These are phyloP conservation scores for Neoitamus cyanurus DNA, from an alignment of 2,888 invertebrate genomes.

Conservation along the genomic window DNA sequence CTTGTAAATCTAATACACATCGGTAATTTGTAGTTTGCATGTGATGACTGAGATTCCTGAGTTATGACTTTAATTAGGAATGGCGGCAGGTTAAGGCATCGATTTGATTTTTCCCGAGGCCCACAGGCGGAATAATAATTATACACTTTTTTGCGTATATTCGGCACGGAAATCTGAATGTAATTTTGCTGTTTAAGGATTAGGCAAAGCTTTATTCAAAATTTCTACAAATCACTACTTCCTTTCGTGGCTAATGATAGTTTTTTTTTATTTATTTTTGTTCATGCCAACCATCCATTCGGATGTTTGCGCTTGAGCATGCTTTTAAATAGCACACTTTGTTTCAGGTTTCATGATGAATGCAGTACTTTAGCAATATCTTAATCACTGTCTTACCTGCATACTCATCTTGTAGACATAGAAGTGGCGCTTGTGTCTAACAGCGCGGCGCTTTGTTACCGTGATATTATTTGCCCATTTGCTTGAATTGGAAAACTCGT, in stretches of 20 bases:
- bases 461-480: no score
- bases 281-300: not conserved
- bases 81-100: constrained; percentile 38
- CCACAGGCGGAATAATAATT: not conserved
- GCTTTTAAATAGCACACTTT: not conserved
- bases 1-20: constrained; percentile 40
- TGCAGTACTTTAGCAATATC: no score
- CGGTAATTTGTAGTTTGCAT: constrained; percentile 51
- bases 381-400: no score
- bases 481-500: no score
- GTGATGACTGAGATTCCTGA: constrained; percentile 51
- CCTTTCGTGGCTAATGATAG: constrained; percentile 15
- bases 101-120: constrained; percentile 2
- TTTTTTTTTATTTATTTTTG: not conserved
- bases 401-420: no score
- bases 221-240: constrained; percentile 1
- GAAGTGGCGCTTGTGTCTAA: no score
- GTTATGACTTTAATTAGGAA: constrained; percentile 50
- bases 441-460: no score
- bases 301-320: not conserved
- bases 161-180: constrained; percentile 29
- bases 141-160: constrained; percentile 3
- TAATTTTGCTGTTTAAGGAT: constrained; percentile 18
- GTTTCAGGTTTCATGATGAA: no score
- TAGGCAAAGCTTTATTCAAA: not conserved